Conservation (phyloP, 2,113 vertebrate species). For the Malurus elegans region DNA sequence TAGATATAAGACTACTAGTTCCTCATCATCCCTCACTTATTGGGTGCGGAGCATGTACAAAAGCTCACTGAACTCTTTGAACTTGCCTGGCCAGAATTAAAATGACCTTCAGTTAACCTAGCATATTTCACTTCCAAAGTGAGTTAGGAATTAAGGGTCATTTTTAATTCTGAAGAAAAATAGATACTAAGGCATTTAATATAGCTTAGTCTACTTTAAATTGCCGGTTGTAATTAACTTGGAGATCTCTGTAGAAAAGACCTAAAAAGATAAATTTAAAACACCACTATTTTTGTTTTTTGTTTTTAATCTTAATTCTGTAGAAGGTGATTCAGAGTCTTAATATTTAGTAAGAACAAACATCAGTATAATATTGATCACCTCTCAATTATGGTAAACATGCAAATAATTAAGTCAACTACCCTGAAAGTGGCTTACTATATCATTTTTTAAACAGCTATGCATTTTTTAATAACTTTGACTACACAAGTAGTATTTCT, state of each 20-base stretch:
- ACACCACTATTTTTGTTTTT: background rate
- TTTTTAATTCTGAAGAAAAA: constrained; percentile 46
- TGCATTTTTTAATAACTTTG: background rate
- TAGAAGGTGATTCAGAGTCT: background rate
- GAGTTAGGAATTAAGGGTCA: constrained; percentile 11
- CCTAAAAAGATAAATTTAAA: background rate
- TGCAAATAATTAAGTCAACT: background rate
- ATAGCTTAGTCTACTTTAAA: constrained; percentile 9
- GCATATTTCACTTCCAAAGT: background rate
- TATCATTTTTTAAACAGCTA: background rate
- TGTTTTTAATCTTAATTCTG: background rate
- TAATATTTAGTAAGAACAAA: background rate
- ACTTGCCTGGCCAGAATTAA: background rate
- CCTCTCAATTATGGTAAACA: background rate
- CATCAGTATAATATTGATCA: background rate
- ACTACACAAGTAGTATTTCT: background rate
- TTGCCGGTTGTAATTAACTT: constrained; percentile 22
- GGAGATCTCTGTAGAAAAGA: constrained; percentile 3
- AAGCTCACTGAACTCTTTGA: background rate
- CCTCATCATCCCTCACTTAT: background rate
- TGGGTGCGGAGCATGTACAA: background rate
- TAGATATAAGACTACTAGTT: background rate
- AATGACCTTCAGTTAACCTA: background rate
- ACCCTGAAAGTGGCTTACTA: background rate
- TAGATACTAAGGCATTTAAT: background rate